Evolutionary conservation across 2,113 vertebrate genomes (phyloP).

Genomic region (Platanista minor): DNA sequence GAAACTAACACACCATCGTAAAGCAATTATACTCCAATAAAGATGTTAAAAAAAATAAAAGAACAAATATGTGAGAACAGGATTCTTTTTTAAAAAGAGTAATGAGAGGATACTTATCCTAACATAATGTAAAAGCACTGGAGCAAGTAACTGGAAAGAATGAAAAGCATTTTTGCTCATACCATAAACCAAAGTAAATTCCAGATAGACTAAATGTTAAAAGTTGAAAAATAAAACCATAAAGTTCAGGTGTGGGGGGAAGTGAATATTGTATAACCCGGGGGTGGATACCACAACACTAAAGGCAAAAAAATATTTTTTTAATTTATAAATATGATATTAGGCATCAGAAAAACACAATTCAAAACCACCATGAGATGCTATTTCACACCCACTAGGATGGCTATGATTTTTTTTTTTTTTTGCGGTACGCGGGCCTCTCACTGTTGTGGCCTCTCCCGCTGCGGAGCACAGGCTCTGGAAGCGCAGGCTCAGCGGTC

Average conservation of each 20-base stretch:
- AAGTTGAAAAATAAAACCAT: background rate
- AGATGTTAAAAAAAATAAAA: background rate
- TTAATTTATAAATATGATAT: background rate
- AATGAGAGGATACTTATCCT: background rate
- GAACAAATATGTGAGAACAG: background rate
- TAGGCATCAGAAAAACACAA: background rate
- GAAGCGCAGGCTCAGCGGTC: too few relatives aligned
- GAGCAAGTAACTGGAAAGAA: background rate
- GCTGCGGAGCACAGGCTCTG: too few relatives aligned
- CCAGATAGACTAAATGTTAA: background rate
- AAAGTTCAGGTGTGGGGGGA: background rate
- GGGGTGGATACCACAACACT: background rate
- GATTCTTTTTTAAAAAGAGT: background rate
- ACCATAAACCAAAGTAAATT: background rate
- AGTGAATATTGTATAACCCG: background rate
- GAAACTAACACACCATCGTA: too few relatives aligned
- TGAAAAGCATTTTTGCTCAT: background rate
- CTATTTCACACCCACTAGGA: background rate
- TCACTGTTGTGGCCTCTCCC: too few relatives aligned
- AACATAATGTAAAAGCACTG: background rate
- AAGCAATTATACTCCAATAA: too few relatives aligned
- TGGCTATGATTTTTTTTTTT: background rate
- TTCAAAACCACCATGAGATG: background rate
- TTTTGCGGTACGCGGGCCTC: too few relatives aligned
- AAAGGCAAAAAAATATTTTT: background rate